Evolutionary conservation across 1,140 invertebrate species (phyloP).

Genomic region (Cherax destructor): DNA sequence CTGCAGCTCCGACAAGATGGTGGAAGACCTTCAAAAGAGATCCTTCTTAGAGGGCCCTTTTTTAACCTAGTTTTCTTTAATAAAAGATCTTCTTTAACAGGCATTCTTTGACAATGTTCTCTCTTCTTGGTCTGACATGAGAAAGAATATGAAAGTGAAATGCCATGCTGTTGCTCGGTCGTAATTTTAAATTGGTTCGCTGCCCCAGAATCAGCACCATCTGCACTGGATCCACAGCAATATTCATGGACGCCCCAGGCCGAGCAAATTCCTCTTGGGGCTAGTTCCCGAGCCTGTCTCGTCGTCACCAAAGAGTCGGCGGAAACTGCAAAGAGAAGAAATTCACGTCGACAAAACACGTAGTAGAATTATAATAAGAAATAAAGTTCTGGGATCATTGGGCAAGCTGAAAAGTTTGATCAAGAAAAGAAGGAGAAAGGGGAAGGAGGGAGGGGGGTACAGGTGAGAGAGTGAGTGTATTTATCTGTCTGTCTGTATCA

Average conservation of each 20-base stretch:
- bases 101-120: neutral
- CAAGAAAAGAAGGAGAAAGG: too few species aligned
- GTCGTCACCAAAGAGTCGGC: constrained; percentile 43
- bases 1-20: neutral
- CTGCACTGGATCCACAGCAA: neutral
- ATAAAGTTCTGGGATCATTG: too few species aligned
- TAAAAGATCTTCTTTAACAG: constrained; percentile 2
- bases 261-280: constrained; percentile 35
- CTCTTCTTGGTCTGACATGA: neutral
- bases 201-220: constrained; percentile 5
- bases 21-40: constrained; percentile 8
- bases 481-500: too few species aligned
- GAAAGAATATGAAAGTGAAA: neutral
- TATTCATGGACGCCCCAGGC: constrained; percentile 40
- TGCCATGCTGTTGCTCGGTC: neutral
- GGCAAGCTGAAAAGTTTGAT: too few species aligned
- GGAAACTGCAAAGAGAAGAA: constrained; percentile 27
- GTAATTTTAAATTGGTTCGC: neutral
- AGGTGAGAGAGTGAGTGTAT: too few species aligned
- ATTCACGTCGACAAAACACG: neutral
- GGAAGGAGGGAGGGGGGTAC: too few species aligned
- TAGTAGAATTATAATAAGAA: too few species aligned
- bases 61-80: neutral
- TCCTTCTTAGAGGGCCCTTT: neutral
- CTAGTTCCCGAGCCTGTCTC: constrained; percentile 28